Evolutionary conservation across 2,888 invertebrate species (phyloP), one percentile per base, ranked within the genome.

Genomic region (Tipula helvola): DNA sequence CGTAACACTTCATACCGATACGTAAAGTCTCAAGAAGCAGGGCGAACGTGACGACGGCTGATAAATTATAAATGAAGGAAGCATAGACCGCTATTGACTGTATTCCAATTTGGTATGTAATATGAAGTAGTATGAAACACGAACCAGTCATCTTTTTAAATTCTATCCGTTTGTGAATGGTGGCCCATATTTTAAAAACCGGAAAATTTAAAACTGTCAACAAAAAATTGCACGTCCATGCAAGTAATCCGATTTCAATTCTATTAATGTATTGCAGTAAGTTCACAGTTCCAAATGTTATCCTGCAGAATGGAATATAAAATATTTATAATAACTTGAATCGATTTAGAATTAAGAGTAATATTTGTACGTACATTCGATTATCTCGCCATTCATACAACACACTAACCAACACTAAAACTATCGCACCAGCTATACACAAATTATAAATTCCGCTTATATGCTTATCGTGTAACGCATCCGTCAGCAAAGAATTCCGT

Each of bases 1-100:
- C 95, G 90, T 96, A 94, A 2, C 94, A 93, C 92, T 97, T 97
- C 97, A 97, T 97, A 87, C 95, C 89, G 87, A 96, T 92, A 44
- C 97, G 87, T 88, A 86, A 3, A 90, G 89, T 39, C 90, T 85
- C 85, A 12, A 42, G n/a, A 39, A 41, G 16, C 18, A 85, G 1
- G 4, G 42, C 42, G 5, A 85, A 39, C 39, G 39, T 8, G 7
- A 18, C 5, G 36, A 39, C 36, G n/a, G 16, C 1, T 13, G 39
- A n/a, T 84, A 84, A 36, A 16, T 84, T 16, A 36, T 39, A 84
- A 0, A 2, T n/a, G 3, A 84, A 84, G 8, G 28, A 71, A 28
- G 12, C 28, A 28, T 91, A 87, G 86, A 87, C 86, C 86, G 86
- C 86, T 71, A 83, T 84, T 42, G 42, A 10, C 93, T 95, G 13